These are phyloP conservation scores for Pelagia noctiluca DNA, from an alignment of 30 jellyfish, hydroid and myxozoan genomes.

Conservation along the genomic window DNA sequence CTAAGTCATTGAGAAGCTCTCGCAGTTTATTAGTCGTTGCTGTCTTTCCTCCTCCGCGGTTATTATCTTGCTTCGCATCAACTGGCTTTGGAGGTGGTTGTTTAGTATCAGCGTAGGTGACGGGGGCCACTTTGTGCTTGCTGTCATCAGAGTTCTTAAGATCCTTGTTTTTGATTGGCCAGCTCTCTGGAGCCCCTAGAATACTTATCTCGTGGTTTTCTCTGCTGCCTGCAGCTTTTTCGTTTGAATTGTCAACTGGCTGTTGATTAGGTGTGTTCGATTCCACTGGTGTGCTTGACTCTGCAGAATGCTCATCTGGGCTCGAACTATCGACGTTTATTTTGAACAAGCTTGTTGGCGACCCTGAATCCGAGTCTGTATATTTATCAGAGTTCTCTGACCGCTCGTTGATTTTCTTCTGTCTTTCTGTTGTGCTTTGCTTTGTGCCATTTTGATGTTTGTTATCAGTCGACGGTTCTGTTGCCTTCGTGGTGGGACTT, in stretches of 20 bases:
- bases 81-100: slow-evolving; percentile 57
- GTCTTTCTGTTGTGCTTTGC: too few relatives aligned
- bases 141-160: slow-evolving; percentile 40
- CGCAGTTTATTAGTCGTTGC: slow-evolving; percentile 11
- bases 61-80: neutral
- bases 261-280: too few relatives aligned
- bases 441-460: too few relatives aligned
- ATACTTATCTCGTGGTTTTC: slow-evolving; percentile 20
- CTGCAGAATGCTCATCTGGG: slow-evolving; percentile 26
- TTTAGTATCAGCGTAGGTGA: slow-evolving; percentile 45
- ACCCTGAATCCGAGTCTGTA: neutral
- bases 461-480: too few relatives aligned
- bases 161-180: slow-evolving; percentile 73
- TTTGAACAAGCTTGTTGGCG: slow-evolving; percentile 19
- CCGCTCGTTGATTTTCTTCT: neutral
- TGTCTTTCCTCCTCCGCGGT: neutral
- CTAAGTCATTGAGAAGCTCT: neutral
- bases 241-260: neutral
- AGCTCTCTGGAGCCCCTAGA: slow-evolving; percentile 86
- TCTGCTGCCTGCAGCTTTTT: too few relatives aligned
- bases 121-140: slow-evolving; percentile 52
- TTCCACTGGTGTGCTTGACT: slow-evolving; percentile 17
- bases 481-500: too few relatives aligned
- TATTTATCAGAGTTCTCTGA: neutral
- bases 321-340: slow-evolving; percentile 40